Percentiles rank a stretch among this genome's conserved stretches.
These are phyloP conservation scores for Pollenia griseotomentosa DNA, from an alignment of 2,888 invertebrate genomes.

Conservation along the genomic window DNA sequence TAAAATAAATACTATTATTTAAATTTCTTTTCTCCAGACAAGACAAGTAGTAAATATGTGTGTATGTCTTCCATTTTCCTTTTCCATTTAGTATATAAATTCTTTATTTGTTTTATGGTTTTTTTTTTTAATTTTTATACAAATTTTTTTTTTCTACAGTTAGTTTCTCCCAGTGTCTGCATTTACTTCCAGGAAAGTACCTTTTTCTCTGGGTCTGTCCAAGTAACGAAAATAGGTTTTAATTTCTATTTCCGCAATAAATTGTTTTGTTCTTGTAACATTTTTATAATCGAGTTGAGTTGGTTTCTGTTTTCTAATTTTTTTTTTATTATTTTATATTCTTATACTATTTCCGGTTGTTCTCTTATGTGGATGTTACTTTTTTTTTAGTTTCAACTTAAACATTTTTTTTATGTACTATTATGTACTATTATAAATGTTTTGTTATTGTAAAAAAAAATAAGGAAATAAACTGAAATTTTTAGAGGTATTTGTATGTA, in stretches of 20 bases:
- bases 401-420: not conserved
- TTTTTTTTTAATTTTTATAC: not conserved
- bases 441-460: constrained; percentile 6
- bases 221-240: constrained; percentile 66
- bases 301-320: constrained; percentile 26
- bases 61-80: constrained; percentile 5
- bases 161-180: not conserved
- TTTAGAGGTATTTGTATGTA: not conserved
- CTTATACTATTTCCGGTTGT: constrained; percentile 66
- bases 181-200: not conserved
- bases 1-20: constrained; percentile 36
- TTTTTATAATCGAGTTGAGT: constrained; percentile 69
- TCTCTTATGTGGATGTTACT: constrained; percentile 64
- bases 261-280: constrained; percentile 71
- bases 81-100: constrained; percentile 4
- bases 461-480: not conserved
- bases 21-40: constrained; percentile 46
- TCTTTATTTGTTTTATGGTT: constrained; percentile 25
- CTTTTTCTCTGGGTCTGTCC: not conserved
- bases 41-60: constrained; percentile 8
- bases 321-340: constrained; percentile 55
- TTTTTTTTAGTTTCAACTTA: not conserved
- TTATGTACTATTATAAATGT: constrained; percentile 12
- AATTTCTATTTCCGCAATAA: constrained; percentile 73
- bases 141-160: not conserved